A percentile compares a stretch with the other conserved stretches of the same genome.
Evolutionary conservation across 2,888 invertebrate genomes (phyloP).

Genomic region (Drosophila diplacantha): DNA sequence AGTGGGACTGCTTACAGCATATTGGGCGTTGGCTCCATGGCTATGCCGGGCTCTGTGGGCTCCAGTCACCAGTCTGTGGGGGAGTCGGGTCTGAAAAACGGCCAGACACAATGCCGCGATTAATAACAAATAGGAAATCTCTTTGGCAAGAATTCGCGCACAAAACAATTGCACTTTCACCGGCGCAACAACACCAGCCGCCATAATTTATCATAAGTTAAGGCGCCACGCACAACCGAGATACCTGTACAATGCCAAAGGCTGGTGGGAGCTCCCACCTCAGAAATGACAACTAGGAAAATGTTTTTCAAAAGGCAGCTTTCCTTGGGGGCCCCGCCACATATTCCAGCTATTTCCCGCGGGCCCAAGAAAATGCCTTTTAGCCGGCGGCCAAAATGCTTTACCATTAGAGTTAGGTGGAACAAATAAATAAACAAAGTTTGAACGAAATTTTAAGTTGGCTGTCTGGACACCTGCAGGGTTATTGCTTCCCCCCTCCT

Average conservation of each 20-base stretch:
- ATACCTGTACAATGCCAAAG: slow-evolving; percentile 7
- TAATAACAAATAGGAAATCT: slow-evolving; percentile 55
- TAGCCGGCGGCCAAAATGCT: slow-evolving; percentile 12
- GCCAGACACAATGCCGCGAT: slow-evolving; percentile 43
- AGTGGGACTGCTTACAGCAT: slow-evolving; percentile 60
- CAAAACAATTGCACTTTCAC: slow-evolving; percentile 69
- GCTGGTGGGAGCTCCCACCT: slow-evolving; percentile 42
- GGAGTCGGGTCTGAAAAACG: slow-evolving; percentile 40
- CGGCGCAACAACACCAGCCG: slow-evolving; percentile 17
- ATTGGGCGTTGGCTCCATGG: slow-evolving; percentile 59
- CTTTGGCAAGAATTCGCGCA: slow-evolving; percentile 59
- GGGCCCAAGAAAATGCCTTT: slow-evolving; percentile 16
- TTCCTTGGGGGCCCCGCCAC: slow-evolving; percentile 23
- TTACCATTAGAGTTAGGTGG: slow-evolving; percentile 10
- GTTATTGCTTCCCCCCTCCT: slow-evolving; percentile 10
- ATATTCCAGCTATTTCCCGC: slow-evolving; percentile 10
- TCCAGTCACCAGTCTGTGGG: slow-evolving; percentile 10
- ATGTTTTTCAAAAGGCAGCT: slow-evolving; percentile 23
- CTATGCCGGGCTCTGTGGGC: slow-evolving; percentile 32
- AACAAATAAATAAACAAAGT: slow-evolving; percentile 15
- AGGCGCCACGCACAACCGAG: slow-evolving; percentile 43
- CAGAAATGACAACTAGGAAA: slow-evolving; percentile 48
- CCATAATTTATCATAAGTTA: slow-evolving; percentile 69
- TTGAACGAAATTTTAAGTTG: not conserved
- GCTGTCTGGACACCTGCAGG: slow-evolving; percentile 18